These are phyloP conservation scores for Amphimallon solstitiale DNA, from an alignment of 2,888 invertebrate species.

Conservation along the genomic window DNA sequence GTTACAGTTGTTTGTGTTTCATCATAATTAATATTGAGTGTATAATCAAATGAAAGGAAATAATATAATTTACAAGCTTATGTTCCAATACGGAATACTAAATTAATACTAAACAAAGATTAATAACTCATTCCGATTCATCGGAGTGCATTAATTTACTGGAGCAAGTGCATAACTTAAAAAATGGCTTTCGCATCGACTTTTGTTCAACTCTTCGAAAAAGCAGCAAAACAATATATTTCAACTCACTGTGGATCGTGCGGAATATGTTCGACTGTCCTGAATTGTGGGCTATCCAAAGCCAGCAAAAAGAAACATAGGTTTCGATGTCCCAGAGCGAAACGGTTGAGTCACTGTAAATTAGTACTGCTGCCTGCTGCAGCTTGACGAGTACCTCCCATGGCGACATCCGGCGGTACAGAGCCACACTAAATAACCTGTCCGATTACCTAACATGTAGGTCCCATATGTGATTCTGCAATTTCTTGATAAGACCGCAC, in stretches of 20 bases:
- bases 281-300: not conserved
- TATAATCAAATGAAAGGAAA: too few species aligned
- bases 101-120: too few species aligned
- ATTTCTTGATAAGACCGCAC: constrained; percentile 43
- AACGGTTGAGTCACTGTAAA: constrained; percentile 49
- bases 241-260: not conserved
- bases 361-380: constrained; percentile 52
- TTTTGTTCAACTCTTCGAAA: not conserved
- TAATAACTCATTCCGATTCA: too few species aligned
- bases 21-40: too few species aligned
- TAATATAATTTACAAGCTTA: too few species aligned
- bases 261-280: constrained; percentile 1
- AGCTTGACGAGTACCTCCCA: constrained; percentile 57
- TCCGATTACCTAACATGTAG: constrained; percentile 46
- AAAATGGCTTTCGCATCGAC: not conserved
- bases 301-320: constrained; percentile 10
- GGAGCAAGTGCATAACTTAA: not conserved
- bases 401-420: constrained; percentile 53
- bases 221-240: not conserved
- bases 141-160: not conserved
- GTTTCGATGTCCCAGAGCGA: constrained; percentile 7
- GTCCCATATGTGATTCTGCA: constrained; percentile 46
- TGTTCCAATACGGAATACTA: too few species aligned
- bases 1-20: too few species aligned
- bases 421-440: constrained; percentile 56